Conservation (phyloP, 2,888 invertebrate species). For the Tetramorium bicarinatum region DNA sequence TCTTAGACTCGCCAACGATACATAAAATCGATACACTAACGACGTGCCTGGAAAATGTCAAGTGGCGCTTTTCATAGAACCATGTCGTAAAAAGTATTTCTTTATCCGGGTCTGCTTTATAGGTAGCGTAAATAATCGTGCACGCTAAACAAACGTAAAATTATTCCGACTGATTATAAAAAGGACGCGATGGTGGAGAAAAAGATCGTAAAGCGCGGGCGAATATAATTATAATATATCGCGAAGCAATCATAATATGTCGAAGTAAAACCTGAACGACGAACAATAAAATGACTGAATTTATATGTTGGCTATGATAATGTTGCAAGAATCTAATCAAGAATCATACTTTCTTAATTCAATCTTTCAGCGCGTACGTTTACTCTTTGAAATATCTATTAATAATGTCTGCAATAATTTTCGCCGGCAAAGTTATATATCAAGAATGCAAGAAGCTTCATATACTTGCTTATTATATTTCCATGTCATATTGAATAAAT, state of each 20-base stretch:
- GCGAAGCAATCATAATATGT: neutral
- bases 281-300: conserved; percentile 7
- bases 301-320: neutral
- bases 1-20: conserved; percentile 10
- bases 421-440: neutral
- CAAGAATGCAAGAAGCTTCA: neutral
- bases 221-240: neutral
- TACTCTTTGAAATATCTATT: neutral
- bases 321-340: neutral
- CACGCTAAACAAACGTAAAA: conserved; percentile 35
- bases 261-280: neutral
- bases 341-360: neutral
- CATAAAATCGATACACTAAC: conserved; percentile 22
- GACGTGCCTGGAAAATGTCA: conserved; percentile 35
- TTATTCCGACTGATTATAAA: neutral
- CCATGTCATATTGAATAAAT: neutral
- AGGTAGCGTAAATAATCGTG: conserved; percentile 33
- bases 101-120: conserved; percentile 23
- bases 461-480: neutral
- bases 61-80: conserved; percentile 23
- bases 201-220: conserved; percentile 30
- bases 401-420: neutral
- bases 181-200: neutral
- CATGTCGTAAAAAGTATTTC: conserved; percentile 34
- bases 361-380: neutral